phyloP scores from a whole-genome alignment of 1,140 invertebrate species.

The Drosophila punjabiensis region DNA sequence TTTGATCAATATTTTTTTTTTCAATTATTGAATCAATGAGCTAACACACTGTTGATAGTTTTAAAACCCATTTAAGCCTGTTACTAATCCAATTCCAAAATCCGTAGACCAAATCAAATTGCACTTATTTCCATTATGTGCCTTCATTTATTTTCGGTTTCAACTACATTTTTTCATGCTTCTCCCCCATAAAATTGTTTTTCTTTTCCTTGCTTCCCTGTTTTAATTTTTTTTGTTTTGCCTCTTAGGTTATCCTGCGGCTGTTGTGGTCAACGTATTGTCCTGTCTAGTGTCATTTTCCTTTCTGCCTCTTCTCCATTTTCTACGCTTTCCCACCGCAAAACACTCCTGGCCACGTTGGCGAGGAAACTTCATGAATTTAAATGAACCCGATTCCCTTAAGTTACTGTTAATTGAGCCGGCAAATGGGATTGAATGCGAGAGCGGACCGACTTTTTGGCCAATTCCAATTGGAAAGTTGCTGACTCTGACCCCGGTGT shows the following conservation, averaged over 20 bases:
- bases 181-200: slow-evolving; percentile 48
- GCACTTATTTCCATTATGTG: slow-evolving; percentile 35
- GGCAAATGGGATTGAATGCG: slow-evolving; percentile 70
- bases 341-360: slow-evolving; percentile 34
- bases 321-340: slow-evolving; percentile 6
- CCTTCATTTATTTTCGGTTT: slow-evolving; percentile 25
- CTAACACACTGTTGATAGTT: not conserved
- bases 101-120: slow-evolving; percentile 51
- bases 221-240: not conserved
- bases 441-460: slow-evolving; percentile 41
- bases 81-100: slow-evolving; percentile 10
- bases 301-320: slow-evolving; percentile 19
- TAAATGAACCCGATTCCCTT: slow-evolving; percentile 59
- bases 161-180: slow-evolving; percentile 40
- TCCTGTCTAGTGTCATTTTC: slow-evolving; percentile 51
- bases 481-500: slow-evolving; percentile 21
- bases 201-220: slow-evolving; percentile 15
- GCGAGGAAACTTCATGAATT: slow-evolving; percentile 56
- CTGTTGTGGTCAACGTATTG: slow-evolving; percentile 49
- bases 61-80: not conserved
- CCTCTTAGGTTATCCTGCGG: slow-evolving; percentile 35
- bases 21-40: not conserved
- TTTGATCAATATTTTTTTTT: not conserved
- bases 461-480: slow-evolving; percentile 36
- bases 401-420: slow-evolving; percentile 76